Base-by-base conservation (phyloP, 2,797 vertebrate genomes). In the Microchirus variegatus region DNA sequence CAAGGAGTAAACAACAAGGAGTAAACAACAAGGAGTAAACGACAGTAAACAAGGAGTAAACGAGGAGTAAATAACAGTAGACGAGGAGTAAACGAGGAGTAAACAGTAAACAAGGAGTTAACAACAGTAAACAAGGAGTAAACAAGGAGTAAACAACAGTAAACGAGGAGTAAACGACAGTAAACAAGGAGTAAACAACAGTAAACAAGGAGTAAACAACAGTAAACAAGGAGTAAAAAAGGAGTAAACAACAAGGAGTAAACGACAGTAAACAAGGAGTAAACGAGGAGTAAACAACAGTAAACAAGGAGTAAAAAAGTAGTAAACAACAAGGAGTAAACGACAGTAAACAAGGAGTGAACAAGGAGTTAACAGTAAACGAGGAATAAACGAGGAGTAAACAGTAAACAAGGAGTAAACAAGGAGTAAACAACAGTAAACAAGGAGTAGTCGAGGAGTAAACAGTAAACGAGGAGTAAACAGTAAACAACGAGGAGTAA, bases 1-100 rank as follows among this genome's bases (percentile, higher is more conserved):
- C 17, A 17, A 17, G 19, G 2, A 18, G 11, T 46, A 4, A 13
- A 48, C 11, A 12, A 22, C 12, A 2, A 15, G 9, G n/a, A 3
- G 4, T n/a, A 5, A n/a, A 9, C 9, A 8, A 44, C 14, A 41
- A n/a, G n/a, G n/a, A n/a, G n/a, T n/a, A n/a, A n/a, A n/a, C n/a
- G n/a, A n/a, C n/a, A n/a, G n/a, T n/a, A n/a, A n/a, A 49, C 64
- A 50, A 37, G 7, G 79, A 19, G 4, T 44, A 12, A 50, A 53
- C 35, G 13, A 18, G 15, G 10, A 9, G 15, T 22, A 4, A 48
- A 22, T 5, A 22, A 46, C 17, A 17, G n/a, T n/a, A n/a, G n/a
- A n/a, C n/a, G n/a, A n/a, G n/a, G n/a, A n/a, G n/a, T n/a, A n/a
- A n/a, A n/a, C n/a, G n/a, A 17, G 19, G 2, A 18, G 11, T 46